These are phyloP conservation scores for Chaenodraco wilsoni DNA, from an alignment of 2,797 vertebrate species.

Conservation along the genomic window DNA sequence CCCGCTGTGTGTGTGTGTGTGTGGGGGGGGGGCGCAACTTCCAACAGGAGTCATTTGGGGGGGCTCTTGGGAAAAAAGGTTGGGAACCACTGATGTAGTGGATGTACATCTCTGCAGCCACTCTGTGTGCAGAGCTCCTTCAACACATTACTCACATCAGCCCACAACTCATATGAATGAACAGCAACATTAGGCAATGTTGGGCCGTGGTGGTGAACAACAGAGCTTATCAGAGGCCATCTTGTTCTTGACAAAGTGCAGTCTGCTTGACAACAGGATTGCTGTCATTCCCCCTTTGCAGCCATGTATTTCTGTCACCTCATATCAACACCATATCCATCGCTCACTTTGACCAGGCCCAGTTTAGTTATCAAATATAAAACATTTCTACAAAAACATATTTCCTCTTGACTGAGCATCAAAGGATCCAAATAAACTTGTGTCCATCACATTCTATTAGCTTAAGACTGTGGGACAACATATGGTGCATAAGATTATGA, in stretches of 20 bases:
- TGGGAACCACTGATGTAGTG: too few relatives aligned
- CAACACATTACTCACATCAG: constrained; percentile 33
- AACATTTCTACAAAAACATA: too few relatives aligned
- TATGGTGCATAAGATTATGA: constrained; percentile 80
- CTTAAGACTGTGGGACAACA: constrained; percentile 65
- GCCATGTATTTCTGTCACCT: constrained; percentile 57
- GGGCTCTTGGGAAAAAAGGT: too few relatives aligned
- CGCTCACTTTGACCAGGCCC: constrained; percentile 20
- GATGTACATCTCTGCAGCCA: too few relatives aligned
- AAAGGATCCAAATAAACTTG: constrained; percentile 42
- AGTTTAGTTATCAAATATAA: not conserved
- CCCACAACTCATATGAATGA: constrained; percentile 59
- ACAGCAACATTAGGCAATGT: constrained; percentile 48
- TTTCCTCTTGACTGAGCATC: not conserved
- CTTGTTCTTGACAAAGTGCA: constrained; percentile 62
- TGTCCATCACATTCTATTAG: constrained; percentile 54
- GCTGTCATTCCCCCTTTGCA: constrained; percentile 58
- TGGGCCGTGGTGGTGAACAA: constrained; percentile 45
- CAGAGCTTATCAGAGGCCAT: constrained; percentile 66
- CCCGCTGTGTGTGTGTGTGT: too few relatives aligned
- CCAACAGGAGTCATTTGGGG: too few relatives aligned
- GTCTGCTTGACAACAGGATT: constrained; percentile 67
- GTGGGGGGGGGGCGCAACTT: too few relatives aligned
- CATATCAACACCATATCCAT: constrained; percentile 42
- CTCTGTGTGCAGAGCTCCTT: constrained; percentile 16